These are phyloP conservation scores for Ooceraea biroi DNA, from an alignment of 1,140 invertebrate genomes.

Conservation along the genomic window DNA sequence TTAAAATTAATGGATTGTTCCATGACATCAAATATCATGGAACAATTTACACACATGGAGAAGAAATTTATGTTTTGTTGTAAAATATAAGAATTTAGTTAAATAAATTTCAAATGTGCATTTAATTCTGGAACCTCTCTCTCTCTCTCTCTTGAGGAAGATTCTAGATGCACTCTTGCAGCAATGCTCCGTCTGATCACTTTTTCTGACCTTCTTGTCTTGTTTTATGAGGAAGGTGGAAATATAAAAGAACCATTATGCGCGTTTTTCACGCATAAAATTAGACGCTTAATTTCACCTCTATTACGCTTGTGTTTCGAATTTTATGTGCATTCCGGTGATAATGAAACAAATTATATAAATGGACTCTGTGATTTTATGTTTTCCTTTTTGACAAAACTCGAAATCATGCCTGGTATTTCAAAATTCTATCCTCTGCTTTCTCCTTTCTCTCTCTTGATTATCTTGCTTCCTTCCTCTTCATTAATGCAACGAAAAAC, in stretches of 20 bases:
- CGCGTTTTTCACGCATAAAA: background rate
- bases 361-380: background rate
- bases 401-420: background rate
- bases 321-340: background rate
- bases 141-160: too few relatives aligned
- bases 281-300: background rate
- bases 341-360: background rate
- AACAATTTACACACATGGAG: too few relatives aligned
- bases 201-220: background rate
- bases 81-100: too few relatives aligned
- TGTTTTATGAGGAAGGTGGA: background rate
- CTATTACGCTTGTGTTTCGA: background rate
- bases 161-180: too few relatives aligned
- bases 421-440: background rate
- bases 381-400: background rate
- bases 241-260: background rate
- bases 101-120: too few relatives aligned
- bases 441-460: constrained; percentile 1
- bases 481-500: background rate
- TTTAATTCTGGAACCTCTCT: too few relatives aligned
- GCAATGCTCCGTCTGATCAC: background rate
- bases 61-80: too few relatives aligned
- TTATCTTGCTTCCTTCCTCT: background rate
- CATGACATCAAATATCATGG: too few relatives aligned
- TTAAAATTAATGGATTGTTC: too few relatives aligned